These are phyloP conservation scores for Dryadula phaetusa DNA, from an alignment of 2,888 invertebrate genomes.

Conservation along the genomic window DNA sequence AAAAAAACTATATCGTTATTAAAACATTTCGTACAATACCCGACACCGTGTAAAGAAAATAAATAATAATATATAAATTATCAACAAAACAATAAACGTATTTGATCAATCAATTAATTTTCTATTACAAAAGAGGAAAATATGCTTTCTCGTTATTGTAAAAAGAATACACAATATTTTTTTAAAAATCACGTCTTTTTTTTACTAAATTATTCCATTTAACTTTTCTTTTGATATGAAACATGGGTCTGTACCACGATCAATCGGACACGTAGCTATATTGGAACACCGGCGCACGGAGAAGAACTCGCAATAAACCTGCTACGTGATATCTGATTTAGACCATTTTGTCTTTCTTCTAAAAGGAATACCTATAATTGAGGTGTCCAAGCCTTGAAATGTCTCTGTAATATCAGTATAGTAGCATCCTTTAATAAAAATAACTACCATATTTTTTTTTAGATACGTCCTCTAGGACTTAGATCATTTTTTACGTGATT, in stretches of 20 bases:
- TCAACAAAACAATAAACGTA: not conserved
- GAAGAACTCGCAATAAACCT: constrained; percentile 75
- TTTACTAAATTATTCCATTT: constrained; percentile 24
- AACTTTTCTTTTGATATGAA: constrained; percentile 43
- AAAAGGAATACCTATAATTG: constrained; percentile 46
- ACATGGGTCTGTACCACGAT: constrained; percentile 45
- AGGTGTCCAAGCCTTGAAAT: constrained; percentile 30
- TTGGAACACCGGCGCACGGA: constrained; percentile 50
- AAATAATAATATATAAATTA: not conserved
- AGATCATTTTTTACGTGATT: not conserved
- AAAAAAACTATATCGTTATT: too few species aligned
- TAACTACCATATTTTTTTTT: not conserved
- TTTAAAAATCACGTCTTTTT: not conserved
- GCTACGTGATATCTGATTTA: constrained; percentile 71
- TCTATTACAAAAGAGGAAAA: not conserved
- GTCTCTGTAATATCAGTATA: constrained; percentile 7
- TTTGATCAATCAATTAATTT: not conserved
- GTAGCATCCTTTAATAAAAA: not conserved
- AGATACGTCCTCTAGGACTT: not conserved
- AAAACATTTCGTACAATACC: too few species aligned
- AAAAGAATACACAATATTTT: not conserved
- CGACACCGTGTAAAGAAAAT: too few species aligned
- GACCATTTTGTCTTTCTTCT: constrained; percentile 46
- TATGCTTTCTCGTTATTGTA: not conserved
- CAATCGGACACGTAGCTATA: constrained; percentile 69